These are phyloP conservation scores for Anastrepha ludens DNA, from an alignment of 1,140 invertebrate species.

Conservation along the genomic window DNA sequence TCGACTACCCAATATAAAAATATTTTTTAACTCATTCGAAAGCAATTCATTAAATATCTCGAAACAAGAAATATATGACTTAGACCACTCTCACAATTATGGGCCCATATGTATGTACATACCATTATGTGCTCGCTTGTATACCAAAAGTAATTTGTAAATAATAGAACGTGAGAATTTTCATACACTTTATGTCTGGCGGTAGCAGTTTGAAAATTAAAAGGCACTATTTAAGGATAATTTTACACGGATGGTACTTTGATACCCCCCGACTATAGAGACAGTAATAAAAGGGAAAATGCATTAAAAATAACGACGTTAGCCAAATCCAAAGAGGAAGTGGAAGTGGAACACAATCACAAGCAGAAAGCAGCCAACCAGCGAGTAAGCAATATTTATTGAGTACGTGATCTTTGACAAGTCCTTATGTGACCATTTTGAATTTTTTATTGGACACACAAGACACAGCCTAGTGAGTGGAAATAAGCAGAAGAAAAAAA, in stretches of 20 bases:
- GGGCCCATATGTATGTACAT: no score
- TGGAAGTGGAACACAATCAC: neutral
- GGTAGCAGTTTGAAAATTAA: neutral
- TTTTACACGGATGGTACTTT: neutral
- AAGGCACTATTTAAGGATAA: neutral
- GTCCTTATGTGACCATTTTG: conserved; percentile 61
- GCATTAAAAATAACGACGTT: conserved; percentile 2
- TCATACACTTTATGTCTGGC: neutral
- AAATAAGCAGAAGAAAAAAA: neutral
- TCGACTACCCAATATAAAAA: no score
- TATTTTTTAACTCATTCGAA: no score
- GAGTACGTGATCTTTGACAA: conserved; percentile 61
- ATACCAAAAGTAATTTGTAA: no score
- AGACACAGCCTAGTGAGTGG: conserved; percentile 26
- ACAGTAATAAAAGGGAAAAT: conserved; percentile 34
- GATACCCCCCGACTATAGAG: no score
- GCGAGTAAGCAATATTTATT: conserved; percentile 60
- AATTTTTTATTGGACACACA: conserved; percentile 58
- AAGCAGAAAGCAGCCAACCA: conserved; percentile 52
- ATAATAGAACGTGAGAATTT: no score
- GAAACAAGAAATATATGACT: no score
- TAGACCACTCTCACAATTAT: no score
- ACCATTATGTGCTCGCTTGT: no score
- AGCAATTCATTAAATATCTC: no score
- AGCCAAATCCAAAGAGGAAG: conserved; percentile 30